Evolutionary conservation across 1,140 invertebrate genomes (phyloP).

Genomic region (Lordiphosa clarofinis): DNA sequence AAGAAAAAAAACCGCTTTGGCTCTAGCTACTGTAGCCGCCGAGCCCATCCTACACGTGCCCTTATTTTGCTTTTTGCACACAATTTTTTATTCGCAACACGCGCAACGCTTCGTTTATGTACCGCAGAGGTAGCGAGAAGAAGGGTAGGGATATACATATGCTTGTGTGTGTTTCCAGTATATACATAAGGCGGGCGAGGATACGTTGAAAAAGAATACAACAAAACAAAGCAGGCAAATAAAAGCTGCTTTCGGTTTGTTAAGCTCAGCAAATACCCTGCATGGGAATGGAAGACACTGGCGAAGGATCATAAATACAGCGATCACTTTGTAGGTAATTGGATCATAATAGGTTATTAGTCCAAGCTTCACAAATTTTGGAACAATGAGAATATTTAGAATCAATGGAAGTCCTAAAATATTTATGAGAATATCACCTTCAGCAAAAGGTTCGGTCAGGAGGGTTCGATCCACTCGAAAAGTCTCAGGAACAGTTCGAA

Average conservation of each 20-base stretch:
- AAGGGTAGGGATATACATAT: constrained; percentile 1
- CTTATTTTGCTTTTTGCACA: constrained; percentile 52
- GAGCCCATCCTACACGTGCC: constrained; percentile 60
- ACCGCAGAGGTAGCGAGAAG: constrained; percentile 13
- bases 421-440: too few species aligned
- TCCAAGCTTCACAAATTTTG: too few species aligned
- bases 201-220: constrained; percentile 32
- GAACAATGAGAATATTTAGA: too few species aligned
- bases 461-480: too few species aligned
- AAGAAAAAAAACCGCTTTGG: constrained; percentile 11
- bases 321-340: too few species aligned
- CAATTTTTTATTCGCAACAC: constrained; percentile 44
- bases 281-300: too few species aligned
- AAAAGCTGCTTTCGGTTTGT: not conserved
- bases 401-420: too few species aligned
- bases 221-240: constrained; percentile 9
- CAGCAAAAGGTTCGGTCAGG: too few species aligned
- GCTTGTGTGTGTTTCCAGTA: not conserved
- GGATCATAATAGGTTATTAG: too few species aligned
- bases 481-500: too few species aligned
- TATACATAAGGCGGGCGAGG: constrained; percentile 18
- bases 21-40: constrained; percentile 5
- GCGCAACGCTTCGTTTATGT: constrained; percentile 37
- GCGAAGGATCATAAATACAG: not conserved
- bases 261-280: constrained; percentile 1